Percentiles rank a stretch among this genome's conserved stretches.
phyloP scores from a whole-genome alignment of 2,888 invertebrate species.

The Phortica magna region DNA sequence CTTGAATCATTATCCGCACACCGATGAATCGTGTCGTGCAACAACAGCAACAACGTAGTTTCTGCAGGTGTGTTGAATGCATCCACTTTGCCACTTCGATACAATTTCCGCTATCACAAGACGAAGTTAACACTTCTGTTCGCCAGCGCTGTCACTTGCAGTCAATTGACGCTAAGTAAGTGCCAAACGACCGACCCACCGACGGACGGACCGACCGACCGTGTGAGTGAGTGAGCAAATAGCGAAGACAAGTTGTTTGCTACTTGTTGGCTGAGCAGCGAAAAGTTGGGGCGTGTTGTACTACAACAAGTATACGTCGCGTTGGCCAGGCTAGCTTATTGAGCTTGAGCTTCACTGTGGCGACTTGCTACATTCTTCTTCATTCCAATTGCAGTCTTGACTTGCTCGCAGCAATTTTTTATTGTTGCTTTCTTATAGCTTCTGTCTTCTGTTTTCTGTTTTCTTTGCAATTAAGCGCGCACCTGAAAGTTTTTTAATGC shows the following conservation, averaged over 20 bases:
- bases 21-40: not conserved
- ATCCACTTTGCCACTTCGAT: not conserved
- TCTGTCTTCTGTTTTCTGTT: not conserved
- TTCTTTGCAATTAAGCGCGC: conserved; percentile 23
- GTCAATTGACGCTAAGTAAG: conserved; percentile 29
- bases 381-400: conserved; percentile 4
- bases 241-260: too few species aligned
- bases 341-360: not conserved
- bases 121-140: not conserved
- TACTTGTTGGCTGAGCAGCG: not conserved
- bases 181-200: not conserved
- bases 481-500: conserved; percentile 11
- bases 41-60: not conserved
- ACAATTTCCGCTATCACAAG: not conserved
- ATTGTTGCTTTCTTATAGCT: not conserved
- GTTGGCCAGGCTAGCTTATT: not conserved
- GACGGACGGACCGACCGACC: not conserved
- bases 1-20: not conserved
- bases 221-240: not conserved
- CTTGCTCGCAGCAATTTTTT: not conserved
- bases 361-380: not conserved
- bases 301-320: conserved; percentile 11
- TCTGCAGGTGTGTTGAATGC: not conserved
- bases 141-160: conserved; percentile 7
- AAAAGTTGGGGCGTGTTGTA: not conserved